A percentile compares a stretch with the other conserved stretches of the same genome.
phyloP scores from a whole-genome alignment of 2,797 vertebrate species.

The Syncerus caffer region DNA sequence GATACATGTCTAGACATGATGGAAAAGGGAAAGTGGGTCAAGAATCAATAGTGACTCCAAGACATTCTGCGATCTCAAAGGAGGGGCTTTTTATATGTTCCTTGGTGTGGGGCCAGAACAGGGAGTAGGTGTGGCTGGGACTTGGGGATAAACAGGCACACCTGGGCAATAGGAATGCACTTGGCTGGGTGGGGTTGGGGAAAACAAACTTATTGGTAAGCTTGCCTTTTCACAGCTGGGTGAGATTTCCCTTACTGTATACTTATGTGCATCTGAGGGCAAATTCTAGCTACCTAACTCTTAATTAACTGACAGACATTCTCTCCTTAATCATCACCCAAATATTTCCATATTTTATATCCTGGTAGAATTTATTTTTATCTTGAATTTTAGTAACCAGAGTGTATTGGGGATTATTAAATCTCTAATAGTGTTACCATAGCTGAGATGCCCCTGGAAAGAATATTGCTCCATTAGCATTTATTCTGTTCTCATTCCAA shows the following conservation, averaged over 20 bases:
- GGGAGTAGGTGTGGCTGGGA: conserved; percentile 21
- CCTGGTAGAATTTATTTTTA: neutral
- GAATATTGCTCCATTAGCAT: neutral
- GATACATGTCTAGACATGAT: neutral
- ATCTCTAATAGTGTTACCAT: neutral
- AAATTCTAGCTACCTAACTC: neutral
- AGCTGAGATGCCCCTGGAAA: neutral
- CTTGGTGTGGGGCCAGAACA: conserved; percentile 1
- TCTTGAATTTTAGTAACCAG: neutral
- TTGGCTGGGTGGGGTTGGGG: neutral
- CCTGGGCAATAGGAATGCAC: neutral
- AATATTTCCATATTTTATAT: neutral
- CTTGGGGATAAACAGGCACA: conserved; percentile 25
- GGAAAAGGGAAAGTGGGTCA: neutral
- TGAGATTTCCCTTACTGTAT: neutral
- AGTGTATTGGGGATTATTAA: neutral
- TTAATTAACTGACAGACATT: neutral
- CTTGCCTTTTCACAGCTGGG: neutral
- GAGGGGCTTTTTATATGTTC: neutral
- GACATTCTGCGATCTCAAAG: neutral
- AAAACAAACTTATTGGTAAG: neutral
- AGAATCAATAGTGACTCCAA: neutral
- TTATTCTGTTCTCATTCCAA: neutral
- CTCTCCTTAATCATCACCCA: neutral
- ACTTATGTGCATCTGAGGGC: neutral